Percentiles rank a stretch among this genome's conserved stretches.
Evolutionary conservation across 53 echinoderm and acorn worm species (phyloP).

Genomic region (Pentamera pediparva): DNA sequence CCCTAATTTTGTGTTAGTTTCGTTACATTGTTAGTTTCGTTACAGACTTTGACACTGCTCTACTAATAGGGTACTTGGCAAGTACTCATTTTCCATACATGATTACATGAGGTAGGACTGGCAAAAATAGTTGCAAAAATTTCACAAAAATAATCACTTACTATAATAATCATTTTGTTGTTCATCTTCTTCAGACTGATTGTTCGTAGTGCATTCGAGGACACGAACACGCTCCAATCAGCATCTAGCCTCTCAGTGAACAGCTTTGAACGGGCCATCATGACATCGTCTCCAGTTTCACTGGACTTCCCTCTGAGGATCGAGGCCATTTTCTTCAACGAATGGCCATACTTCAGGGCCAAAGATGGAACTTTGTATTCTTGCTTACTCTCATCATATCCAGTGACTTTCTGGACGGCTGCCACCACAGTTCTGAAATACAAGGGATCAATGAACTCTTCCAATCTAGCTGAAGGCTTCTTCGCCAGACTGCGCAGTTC

Average conservation of each 20-base stretch:
- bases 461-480: slow-evolving; percentile 35
- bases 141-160: too few species aligned
- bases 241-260: not conserved
- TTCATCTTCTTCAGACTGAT: slow-evolving; percentile 15
- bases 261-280: not conserved
- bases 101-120: too few species aligned
- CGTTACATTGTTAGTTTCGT: too few species aligned
- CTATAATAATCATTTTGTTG: too few species aligned
- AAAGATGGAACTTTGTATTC: slow-evolving; percentile 45
- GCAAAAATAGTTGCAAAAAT: too few species aligned
- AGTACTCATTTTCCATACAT: too few species aligned
- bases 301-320: slow-evolving; percentile 35
- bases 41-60: too few species aligned
- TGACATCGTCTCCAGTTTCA: slow-evolving; percentile 31
- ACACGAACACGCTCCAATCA: slow-evolving; percentile 38
- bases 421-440: slow-evolving; percentile 37
- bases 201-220: slow-evolving; percentile 45
- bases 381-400: slow-evolving; percentile 23
- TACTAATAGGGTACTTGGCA: too few species aligned
- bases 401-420: slow-evolving; percentile 52
- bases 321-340: slow-evolving; percentile 36
- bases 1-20: too few species aligned
- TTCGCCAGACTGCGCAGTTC: slow-evolving; percentile 22
- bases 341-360: slow-evolving; percentile 55
- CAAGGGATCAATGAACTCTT: slow-evolving; percentile 27